phyloP scores from a whole-genome alignment of 2,113 vertebrate species.

The Labeo rohita region DNA sequence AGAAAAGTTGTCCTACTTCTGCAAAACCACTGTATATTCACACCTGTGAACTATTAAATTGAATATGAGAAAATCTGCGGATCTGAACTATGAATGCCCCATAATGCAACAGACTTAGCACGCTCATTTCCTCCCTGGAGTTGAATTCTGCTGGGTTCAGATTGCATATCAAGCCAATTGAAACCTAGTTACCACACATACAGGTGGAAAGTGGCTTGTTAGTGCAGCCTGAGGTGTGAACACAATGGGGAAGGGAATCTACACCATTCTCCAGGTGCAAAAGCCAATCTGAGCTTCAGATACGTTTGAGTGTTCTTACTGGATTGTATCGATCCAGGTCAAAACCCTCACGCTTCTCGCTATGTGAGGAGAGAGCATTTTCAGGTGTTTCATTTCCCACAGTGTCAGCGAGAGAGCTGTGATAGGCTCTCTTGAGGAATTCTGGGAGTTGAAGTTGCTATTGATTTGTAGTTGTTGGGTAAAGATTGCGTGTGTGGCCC shows the following conservation, averaged over 20 bases:
- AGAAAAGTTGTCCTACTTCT: neutral
- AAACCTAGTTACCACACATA: neutral
- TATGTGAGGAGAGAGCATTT: conserved; percentile 46
- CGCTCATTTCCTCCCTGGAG: neutral
- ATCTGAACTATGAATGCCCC: conserved; percentile 1
- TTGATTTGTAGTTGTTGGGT: conserved; percentile 48
- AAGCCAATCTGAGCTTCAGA: conserved; percentile 4
- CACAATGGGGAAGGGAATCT: neutral
- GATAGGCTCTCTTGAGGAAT: conserved; percentile 27
- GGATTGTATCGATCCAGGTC: conserved; percentile 55
- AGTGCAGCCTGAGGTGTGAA: conserved; percentile 22
- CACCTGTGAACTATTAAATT: neutral
- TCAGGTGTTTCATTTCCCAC: conserved; percentile 48
- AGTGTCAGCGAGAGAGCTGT: conserved; percentile 28
- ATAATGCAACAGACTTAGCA: neutral
- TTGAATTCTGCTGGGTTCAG: neutral
- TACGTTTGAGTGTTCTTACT: conserved; percentile 45
- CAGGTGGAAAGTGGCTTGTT: conserved; percentile 33
- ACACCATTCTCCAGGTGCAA: neutral
- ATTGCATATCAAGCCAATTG: neutral
- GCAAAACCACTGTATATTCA: neutral
- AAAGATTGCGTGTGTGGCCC: conserved; percentile 48
- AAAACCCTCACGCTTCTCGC: conserved; percentile 31
- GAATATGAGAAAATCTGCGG: neutral
- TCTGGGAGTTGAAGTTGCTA: conserved; percentile 36